These are phyloP conservation scores for Ceratosolen solmsi DNA, from an alignment of 1,140 invertebrate species.

Conservation along the genomic window DNA sequence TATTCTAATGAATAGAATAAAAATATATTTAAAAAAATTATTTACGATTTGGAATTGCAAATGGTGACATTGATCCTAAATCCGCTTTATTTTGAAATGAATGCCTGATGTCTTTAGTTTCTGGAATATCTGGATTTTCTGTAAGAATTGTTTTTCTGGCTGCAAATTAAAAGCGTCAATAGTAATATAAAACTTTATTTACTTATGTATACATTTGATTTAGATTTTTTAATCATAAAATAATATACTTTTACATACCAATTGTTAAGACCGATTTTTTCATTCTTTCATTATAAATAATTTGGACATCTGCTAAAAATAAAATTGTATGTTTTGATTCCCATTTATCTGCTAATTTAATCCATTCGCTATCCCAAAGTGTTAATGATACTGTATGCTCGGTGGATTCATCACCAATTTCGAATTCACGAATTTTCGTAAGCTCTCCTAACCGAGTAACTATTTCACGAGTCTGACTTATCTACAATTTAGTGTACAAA, in stretches of 20 bases:
- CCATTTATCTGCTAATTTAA: conserved; percentile 65
- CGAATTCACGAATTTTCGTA: conserved; percentile 65
- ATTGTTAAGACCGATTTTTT: conserved; percentile 63
- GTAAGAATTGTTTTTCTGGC: conserved; percentile 70
- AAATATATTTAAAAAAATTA: conserved; percentile 18
- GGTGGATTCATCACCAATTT: conserved; percentile 60
- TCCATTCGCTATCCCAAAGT: conserved; percentile 69
- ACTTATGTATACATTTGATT: background rate
- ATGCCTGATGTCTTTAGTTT: conserved; percentile 61
- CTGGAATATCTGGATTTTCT: conserved; percentile 68
- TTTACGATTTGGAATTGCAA: conserved; percentile 67
- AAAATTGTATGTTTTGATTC: conserved; percentile 65
- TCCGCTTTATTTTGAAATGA: conserved; percentile 59
- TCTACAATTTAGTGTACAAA: too few species aligned
- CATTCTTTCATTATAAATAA: conserved; percentile 67
- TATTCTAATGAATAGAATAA: too few species aligned
- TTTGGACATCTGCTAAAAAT: conserved; percentile 67
- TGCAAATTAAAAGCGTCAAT: conserved; percentile 46
- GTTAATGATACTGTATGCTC: conserved; percentile 58
- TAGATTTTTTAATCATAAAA: background rate
- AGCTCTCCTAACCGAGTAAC: conserved; percentile 65
- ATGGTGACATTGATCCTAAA: conserved; percentile 61
- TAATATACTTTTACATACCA: conserved; percentile 53
- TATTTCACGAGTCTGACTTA: conserved; percentile 64
- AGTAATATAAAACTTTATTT: background rate